phyloP scores from a whole-genome alignment of 2,888 invertebrate species.

The Yponomeuta cagnagella region DNA sequence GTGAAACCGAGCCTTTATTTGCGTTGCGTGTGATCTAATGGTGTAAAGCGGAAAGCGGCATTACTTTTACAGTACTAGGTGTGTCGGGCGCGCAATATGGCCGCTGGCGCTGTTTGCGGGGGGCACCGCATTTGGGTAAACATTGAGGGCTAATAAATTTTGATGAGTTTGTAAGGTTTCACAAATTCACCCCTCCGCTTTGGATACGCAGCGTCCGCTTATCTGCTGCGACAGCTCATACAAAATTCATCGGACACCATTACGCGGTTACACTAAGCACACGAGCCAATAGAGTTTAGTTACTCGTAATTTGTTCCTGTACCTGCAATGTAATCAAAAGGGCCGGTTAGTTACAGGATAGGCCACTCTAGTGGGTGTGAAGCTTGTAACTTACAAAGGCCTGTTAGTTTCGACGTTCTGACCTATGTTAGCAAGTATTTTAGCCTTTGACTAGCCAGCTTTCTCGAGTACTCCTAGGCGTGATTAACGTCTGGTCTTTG shows the following conservation, averaged over 20 bases:
- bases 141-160: constrained; percentile 37
- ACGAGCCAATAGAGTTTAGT: constrained; percentile 10
- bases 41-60: background rate
- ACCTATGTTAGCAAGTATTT: no score
- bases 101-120: background rate
- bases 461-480: no score
- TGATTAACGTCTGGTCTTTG: no score
- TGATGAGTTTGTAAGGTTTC: constrained; percentile 38
- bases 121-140: constrained; percentile 20
- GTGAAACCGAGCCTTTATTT: background rate
- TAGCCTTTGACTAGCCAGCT: no score
- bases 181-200: constrained; percentile 26
- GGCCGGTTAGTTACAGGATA: no score
- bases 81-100: background rate
- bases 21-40: background rate
- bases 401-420: no score
- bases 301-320: background rate
- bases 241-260: constrained; percentile 43
- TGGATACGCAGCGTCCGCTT: constrained; percentile 18
- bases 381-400: no score
- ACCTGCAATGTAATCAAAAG: background rate
- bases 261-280: constrained; percentile 38
- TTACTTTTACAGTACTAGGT: background rate
- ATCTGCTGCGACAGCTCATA: constrained; percentile 42
- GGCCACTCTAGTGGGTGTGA: no score